Conservation (phyloP, 2,113 vertebrate species). For the Pitta sordida region DNA sequence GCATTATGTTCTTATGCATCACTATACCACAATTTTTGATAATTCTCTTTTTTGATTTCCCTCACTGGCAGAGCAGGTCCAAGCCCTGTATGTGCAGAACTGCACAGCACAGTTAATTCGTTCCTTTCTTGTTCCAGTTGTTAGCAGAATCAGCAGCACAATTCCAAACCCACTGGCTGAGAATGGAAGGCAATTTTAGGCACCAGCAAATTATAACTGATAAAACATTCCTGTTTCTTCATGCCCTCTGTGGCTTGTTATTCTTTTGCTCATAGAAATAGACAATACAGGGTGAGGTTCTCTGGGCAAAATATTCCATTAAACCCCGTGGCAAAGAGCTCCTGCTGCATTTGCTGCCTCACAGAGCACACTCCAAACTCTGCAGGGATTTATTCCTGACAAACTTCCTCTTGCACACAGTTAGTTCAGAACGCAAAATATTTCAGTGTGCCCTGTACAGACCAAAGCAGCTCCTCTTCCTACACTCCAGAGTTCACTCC, state of each 20-base stretch:
- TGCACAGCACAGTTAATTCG: background rate
- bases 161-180: slow-evolving; percentile 35
- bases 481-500: background rate
- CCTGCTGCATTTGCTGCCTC: background rate
- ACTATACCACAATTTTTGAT: background rate
- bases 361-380: background rate
- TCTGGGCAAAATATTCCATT: background rate
- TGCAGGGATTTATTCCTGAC: background rate
- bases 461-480: background rate
- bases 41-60: background rate
- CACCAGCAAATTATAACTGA: slow-evolving; percentile 44
- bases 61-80: background rate
- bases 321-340: background rate
- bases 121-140: slow-evolving; percentile 14
- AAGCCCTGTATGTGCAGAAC: background rate
- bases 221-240: slow-evolving; percentile 58
- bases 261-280: slow-evolving; percentile 1
- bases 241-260: slow-evolving; percentile 10
- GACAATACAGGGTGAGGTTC: slow-evolving; percentile 16
- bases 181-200: slow-evolving; percentile 26
- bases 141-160: slow-evolving; percentile 10
- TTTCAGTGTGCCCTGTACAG: background rate
- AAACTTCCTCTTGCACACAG: background rate
- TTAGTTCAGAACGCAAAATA: background rate
- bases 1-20: background rate